phyloP scores from a whole-genome alignment of 2,888 invertebrate species.

The Pandemis cinnamomeana region DNA sequence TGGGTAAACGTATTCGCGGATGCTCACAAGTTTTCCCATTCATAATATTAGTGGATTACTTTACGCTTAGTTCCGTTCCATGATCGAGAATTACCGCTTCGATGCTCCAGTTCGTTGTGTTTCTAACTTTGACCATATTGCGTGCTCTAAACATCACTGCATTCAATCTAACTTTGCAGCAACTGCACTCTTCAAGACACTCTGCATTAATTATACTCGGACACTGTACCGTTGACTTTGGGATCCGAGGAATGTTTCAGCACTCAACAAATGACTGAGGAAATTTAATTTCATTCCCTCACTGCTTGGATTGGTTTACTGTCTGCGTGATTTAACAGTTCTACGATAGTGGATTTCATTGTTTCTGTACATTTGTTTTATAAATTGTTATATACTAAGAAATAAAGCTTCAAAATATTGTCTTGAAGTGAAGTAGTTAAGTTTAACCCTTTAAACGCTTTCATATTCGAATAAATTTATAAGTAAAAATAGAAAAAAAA shows the following conservation, averaged over 20 bases:
- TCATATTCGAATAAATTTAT: too few species aligned
- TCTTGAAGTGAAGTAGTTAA: too few species aligned
- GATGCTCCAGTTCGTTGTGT: neutral
- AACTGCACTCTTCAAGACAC: slow-evolving; percentile 63
- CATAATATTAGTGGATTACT: too few species aligned
- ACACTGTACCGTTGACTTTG: slow-evolving; percentile 46
- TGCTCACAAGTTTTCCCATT: too few species aligned
- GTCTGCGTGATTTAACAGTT: neutral
- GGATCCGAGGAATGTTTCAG: slow-evolving; percentile 31
- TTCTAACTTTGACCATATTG: neutral
- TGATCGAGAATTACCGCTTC: neutral
- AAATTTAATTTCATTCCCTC: neutral
- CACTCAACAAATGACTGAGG: slow-evolving; percentile 22
- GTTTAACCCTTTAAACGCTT: too few species aligned
- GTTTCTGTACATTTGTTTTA: neutral
- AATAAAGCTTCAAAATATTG: too few species aligned
- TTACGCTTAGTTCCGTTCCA: too few species aligned
- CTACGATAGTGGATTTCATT: neutral
- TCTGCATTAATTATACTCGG: slow-evolving; percentile 54
- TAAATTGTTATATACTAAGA: too few species aligned
- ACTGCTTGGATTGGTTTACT: neutral
- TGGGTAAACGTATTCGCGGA: too few species aligned
- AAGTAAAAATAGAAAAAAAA: too few species aligned
- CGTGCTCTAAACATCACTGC: slow-evolving; percentile 47
- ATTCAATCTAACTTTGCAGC: slow-evolving; percentile 77